These are phyloP conservation scores for Trachelus iudaicus DNA, from an alignment of 2,888 invertebrate genomes.

Conservation along the genomic window DNA sequence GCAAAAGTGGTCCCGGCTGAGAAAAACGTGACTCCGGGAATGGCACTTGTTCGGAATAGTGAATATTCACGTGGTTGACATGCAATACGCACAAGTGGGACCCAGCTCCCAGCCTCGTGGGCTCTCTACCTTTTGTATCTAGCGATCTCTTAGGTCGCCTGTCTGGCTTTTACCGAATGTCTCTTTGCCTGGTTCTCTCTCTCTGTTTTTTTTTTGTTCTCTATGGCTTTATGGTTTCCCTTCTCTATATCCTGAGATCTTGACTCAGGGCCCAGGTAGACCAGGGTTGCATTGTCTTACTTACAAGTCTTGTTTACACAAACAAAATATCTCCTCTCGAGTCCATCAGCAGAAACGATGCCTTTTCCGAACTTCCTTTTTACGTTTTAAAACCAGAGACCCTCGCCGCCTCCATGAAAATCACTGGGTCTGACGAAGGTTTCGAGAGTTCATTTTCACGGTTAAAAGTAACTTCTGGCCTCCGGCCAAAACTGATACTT, in stretches of 20 bases:
- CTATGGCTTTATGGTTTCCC: conserved; percentile 12
- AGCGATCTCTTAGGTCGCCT: not conserved
- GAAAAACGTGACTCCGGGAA: not conserved
- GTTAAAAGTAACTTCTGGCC: not conserved
- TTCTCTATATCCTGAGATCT: conserved; percentile 9
- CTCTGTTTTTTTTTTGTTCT: too few relatives aligned
- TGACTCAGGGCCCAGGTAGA: not conserved
- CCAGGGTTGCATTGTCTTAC: not conserved
- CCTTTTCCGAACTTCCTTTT: not conserved
- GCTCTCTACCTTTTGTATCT: not conserved
- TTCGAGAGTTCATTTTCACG: not conserved
- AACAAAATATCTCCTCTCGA: not conserved
- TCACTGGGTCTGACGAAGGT: not conserved
- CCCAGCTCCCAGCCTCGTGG: not conserved
- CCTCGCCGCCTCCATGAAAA: not conserved
- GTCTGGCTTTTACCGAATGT: conserved; percentile 2
- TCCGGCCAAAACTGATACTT: not conserved
- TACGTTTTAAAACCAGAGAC: not conserved
- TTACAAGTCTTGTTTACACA: not conserved
- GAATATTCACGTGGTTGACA: not conserved
- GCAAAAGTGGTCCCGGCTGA: not conserved
- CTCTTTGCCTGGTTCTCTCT: not conserved
- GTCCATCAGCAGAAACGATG: not conserved
- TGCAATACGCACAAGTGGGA: not conserved
- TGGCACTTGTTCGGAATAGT: not conserved